Conservation (phyloP, 2,113 vertebrate species). For the Hypomesus transpacificus region DNA sequence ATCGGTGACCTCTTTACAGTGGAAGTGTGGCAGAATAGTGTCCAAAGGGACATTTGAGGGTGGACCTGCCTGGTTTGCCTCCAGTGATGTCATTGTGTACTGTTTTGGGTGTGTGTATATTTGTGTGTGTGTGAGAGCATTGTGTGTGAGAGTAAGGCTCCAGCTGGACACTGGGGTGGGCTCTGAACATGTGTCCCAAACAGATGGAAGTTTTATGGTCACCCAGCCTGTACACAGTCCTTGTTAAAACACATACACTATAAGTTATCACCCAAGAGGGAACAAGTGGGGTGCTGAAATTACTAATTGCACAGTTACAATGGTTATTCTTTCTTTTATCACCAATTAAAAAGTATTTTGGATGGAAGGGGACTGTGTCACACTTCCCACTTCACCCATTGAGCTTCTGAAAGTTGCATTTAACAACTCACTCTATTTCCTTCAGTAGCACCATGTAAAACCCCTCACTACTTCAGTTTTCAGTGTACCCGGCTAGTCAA, state of each 20-base stretch:
- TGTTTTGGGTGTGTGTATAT: neutral
- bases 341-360: too few relatives aligned
- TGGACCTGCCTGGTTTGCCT: neutral
- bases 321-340: too few relatives aligned
- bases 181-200: conserved; percentile 36
- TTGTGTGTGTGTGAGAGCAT: neutral
- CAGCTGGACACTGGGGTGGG: conserved; percentile 38
- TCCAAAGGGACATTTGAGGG: conserved; percentile 13
- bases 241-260: neutral
- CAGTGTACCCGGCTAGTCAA: too few relatives aligned
- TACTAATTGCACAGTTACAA: too few relatives aligned
- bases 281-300: too few relatives aligned
- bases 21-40: conserved; percentile 25
- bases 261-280: neutral
- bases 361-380: too few relatives aligned
- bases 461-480: too few relatives aligned
- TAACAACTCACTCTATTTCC: too few relatives aligned
- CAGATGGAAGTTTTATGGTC: conserved; percentile 42
- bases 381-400: too few relatives aligned
- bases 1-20: conserved; percentile 51
- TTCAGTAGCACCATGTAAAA: too few relatives aligned
- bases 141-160: conserved; percentile 7
- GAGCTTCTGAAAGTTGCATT: too few relatives aligned
- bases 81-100: conserved; percentile 33
- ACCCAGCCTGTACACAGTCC: conserved; percentile 8